Percentiles rank a stretch among this genome's conserved stretches.
These are phyloP conservation scores for Muntiacus reevesi DNA, from an alignment of 2,113 vertebrate genomes.

Conservation along the genomic window DNA sequence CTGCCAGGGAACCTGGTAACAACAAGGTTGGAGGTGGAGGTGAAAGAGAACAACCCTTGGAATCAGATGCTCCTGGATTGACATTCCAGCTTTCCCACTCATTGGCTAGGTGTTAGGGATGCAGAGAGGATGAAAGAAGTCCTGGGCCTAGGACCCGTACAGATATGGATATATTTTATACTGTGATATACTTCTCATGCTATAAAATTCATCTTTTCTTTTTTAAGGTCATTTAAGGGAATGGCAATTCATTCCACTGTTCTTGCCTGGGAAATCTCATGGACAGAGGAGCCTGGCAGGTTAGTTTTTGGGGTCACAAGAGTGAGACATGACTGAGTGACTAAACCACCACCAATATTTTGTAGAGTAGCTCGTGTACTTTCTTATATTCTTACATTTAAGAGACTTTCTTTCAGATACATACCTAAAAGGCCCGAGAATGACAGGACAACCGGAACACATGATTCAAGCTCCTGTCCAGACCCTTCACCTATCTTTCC, in stretches of 20 bases:
- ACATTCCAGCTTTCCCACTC: background rate
- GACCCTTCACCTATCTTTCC: background rate
- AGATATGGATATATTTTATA: background rate
- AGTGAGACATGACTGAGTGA: background rate
- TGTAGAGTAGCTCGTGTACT: background rate
- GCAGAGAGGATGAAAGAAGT: background rate
- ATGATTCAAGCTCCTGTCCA: background rate
- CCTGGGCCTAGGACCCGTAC: background rate
- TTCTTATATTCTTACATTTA: background rate
- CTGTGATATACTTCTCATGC: background rate
- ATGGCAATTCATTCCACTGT: background rate
- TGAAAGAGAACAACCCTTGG: background rate
- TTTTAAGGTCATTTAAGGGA: background rate
- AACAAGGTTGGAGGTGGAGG: background rate
- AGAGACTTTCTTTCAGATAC: background rate
- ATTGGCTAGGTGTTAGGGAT: background rate
- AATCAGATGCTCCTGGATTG: background rate
- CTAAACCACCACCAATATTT: background rate
- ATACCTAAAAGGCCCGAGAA: background rate
- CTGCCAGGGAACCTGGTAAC: background rate
- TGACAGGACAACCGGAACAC: background rate
- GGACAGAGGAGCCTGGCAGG: background rate
- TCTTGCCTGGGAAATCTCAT: background rate
- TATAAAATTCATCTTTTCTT: background rate
- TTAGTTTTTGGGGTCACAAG: background rate